Conservation (phyloP, 2,797 vertebrate species). For the Bradypus variegatus region DNA sequence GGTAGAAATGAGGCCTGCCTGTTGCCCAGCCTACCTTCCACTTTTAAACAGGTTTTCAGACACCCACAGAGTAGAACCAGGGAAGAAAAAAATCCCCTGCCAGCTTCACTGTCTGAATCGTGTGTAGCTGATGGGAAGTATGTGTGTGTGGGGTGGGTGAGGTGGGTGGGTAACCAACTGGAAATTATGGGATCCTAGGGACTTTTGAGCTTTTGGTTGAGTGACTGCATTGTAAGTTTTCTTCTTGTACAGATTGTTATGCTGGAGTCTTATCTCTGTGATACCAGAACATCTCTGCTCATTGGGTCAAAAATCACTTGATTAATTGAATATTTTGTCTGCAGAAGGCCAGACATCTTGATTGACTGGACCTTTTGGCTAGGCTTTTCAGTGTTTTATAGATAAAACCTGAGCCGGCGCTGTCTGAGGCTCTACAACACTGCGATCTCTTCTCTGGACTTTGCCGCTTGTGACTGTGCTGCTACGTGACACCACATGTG, state of each 20-base stretch:
- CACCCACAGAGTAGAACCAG: neutral
- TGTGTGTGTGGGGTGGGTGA: neutral
- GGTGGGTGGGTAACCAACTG: neutral
- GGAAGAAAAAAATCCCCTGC: neutral
- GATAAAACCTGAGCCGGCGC: neutral
- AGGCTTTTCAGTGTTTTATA: neutral
- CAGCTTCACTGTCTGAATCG: neutral
- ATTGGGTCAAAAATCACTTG: neutral
- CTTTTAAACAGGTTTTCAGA: neutral
- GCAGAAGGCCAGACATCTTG: neutral
- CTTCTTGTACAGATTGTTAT: neutral
- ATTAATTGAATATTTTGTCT: conserved; percentile 3
- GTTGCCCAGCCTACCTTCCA: neutral
- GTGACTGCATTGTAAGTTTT: neutral
- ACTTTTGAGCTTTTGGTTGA: conserved; percentile 22
- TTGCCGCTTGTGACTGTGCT: neutral
- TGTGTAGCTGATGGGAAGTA: neutral
- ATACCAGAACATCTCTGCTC: neutral
- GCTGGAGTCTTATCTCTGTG: neutral
- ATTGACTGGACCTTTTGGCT: neutral
- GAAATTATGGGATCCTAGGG: conserved; percentile 42
- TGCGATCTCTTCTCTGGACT: neutral
- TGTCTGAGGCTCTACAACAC: neutral
- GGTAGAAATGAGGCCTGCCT: neutral
- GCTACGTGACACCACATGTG: neutral